phyloP scores from a whole-genome alignment of 2,113 vertebrate species.

The Dicaeum eximium region DNA sequence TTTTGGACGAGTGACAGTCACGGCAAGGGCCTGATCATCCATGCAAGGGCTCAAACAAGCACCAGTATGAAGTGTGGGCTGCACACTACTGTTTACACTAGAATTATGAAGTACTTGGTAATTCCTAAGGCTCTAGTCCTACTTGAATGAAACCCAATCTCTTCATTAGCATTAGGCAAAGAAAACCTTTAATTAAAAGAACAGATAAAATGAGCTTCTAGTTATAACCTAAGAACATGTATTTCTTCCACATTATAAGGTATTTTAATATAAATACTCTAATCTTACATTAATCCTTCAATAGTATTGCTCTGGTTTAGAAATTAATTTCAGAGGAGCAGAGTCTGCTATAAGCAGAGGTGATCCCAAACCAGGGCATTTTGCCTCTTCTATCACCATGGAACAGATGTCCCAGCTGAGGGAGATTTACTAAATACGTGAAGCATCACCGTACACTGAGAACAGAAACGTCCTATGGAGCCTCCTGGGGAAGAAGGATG shows the following conservation, averaged over 20 bases:
- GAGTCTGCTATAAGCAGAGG: background rate
- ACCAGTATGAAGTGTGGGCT: background rate
- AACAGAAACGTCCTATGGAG: background rate
- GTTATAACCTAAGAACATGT: background rate
- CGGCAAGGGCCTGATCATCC: background rate
- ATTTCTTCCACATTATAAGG: slow-evolving; percentile 2
- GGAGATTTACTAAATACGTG: background rate
- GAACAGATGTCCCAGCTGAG: background rate
- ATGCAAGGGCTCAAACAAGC: background rate
- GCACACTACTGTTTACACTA: background rate
- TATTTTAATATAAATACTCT: slow-evolving; percentile 12
- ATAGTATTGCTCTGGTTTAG: background rate
- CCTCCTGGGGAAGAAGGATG: background rate
- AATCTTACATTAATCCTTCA: slow-evolving; percentile 53
- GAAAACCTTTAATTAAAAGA: slow-evolving; percentile 22
- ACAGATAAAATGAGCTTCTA: background rate
- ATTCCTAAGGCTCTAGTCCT: background rate
- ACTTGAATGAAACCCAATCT: background rate
- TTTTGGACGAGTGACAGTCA: background rate
- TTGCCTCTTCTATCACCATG: background rate
- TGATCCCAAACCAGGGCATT: slow-evolving; percentile 2
- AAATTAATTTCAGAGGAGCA: slow-evolving; percentile 12
- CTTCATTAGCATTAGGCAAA: slow-evolving; percentile 14
- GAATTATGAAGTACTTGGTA: background rate
- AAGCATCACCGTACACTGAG: background rate